phyloP scores from a whole-genome alignment of 2,888 invertebrate genomes.

The Trichogramma evanescens region DNA sequence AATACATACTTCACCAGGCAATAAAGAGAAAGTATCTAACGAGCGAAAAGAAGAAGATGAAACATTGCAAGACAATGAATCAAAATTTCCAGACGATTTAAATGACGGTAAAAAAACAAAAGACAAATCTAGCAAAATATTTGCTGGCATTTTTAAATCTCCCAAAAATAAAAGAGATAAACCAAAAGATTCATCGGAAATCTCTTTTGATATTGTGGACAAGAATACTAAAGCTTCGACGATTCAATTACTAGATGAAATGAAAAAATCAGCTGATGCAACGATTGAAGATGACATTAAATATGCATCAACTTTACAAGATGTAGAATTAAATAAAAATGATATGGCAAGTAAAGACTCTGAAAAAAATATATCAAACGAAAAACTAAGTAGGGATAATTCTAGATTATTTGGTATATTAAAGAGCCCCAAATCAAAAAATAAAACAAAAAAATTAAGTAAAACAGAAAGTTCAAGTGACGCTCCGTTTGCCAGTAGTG shows the following conservation, averaged over 20 bases:
- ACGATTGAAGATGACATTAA: slow-evolving; percentile 1
- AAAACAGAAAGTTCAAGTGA: slow-evolving; percentile 34
- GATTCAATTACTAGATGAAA: slow-evolving; percentile 30
- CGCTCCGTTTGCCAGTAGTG: slow-evolving; percentile 38
- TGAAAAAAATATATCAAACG: slow-evolving; percentile 21
- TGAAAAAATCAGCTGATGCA: slow-evolving; percentile 26
- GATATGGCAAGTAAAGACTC: slow-evolving; percentile 18
- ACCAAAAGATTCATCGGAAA: slow-evolving; percentile 38
- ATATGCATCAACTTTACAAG: slow-evolving; percentile 16
- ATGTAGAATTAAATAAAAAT: slow-evolving; percentile 14
- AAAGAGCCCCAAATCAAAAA: slow-evolving; percentile 36
- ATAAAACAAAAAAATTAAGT: slow-evolving; percentile 35
- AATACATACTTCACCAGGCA: slow-evolving; percentile 26
- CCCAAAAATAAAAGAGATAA: slow-evolving; percentile 38
- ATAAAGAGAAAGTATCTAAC: slow-evolving; percentile 52
- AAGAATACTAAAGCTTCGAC: slow-evolving; percentile 33
- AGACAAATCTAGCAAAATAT: slow-evolving; percentile 37
- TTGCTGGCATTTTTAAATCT: slow-evolving; percentile 41
- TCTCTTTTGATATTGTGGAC: slow-evolving; percentile 41
- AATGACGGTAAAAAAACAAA: slow-evolving; percentile 34
- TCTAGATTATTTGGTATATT: slow-evolving; percentile 28
- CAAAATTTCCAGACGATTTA: slow-evolving; percentile 30
- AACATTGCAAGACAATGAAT: slow-evolving; percentile 47
- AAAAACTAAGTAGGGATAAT: slow-evolving; percentile 24
- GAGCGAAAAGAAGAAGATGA: slow-evolving; percentile 55